Conservation (phyloP, 2,113 vertebrate genomes). For the Empidonax alnorum region DNA sequence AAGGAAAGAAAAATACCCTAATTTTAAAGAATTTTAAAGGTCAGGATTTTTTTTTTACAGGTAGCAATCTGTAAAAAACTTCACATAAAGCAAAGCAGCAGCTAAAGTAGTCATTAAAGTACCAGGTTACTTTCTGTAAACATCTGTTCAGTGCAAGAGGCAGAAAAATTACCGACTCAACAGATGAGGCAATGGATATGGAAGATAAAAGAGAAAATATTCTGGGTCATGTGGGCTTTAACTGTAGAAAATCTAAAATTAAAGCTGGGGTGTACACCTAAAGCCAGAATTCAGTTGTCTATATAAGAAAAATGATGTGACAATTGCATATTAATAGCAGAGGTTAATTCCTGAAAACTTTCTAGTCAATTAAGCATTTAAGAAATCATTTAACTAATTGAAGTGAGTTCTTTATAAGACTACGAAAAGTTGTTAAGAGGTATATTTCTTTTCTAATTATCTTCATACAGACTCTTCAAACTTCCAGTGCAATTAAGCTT, state of each 20-base stretch:
- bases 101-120: neutral
- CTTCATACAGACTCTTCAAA: neutral
- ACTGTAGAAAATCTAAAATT: neutral
- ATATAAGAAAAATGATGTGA: neutral
- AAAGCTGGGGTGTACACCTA: neutral
- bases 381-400: conserved; percentile 4
- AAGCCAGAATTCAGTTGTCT: neutral
- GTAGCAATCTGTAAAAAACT: neutral
- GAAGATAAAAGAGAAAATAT: neutral
- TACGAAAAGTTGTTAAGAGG: neutral
- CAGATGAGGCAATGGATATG: neutral
- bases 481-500: conserved; percentile 11
- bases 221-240: neutral
- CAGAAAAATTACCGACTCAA: neutral
- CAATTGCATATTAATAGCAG: neutral
- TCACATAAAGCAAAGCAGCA: neutral
- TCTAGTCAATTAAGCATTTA: neutral
- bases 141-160: neutral
- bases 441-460: conserved; percentile 20
- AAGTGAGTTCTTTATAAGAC: neutral
- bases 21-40: neutral
- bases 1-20: too few species aligned
- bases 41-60: neutral
- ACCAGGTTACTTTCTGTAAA: neutral
- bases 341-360: neutral